Evolutionary conservation across 2,113 vertebrate genomes (phyloP), one percentile per base, ranked within the genome.

Genomic region (Odocoileus virginianus): DNA sequence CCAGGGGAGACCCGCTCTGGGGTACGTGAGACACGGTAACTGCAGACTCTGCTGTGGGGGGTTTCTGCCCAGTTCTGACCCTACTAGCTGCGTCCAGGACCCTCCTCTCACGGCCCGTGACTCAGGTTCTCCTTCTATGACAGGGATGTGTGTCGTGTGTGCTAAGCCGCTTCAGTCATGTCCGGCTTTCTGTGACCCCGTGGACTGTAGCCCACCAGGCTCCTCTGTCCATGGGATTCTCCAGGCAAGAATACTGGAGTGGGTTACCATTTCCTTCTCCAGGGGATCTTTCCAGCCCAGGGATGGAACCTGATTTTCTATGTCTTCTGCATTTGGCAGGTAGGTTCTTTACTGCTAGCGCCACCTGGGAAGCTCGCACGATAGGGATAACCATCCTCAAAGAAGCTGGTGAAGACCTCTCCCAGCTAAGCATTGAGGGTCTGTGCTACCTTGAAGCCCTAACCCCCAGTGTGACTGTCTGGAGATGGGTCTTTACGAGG

Each of bases 1-100:
- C 19, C 64, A 0, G 67, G 15, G 19, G n/a, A 54, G 21, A 16
- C 21, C 21, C 10, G 6, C 55, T 7, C 11, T 7, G 7, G 36
- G 60, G 50, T 1, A 0, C 2, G 1, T 3, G 10, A 11, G 4
- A 8, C 28, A 3, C 2, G 1, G 3, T 25, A 2, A 16, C 11
- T 5, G 23, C 4, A 5, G 54, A 60, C 55, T 7, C 16, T 2
- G 47, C 83, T 1, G 0, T 1, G 1, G 28, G 54, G 50, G 12
- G 2, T 21, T 16, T 7, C 1, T 11, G 47, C 47, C 84, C 74
- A n/a, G 36, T 60, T 14, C n/a, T 4, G 78, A 45, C 52, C 8
- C 3, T 47, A 11, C 27, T 60, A 45, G 28, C 50, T n/a, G 7
- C 0, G 28, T 13, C 50, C 1, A 13, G n/a, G 27, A 11, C 15